Conservation (phyloP, 2,797 vertebrate species). For the Melanotaenia trifasciata region DNA sequence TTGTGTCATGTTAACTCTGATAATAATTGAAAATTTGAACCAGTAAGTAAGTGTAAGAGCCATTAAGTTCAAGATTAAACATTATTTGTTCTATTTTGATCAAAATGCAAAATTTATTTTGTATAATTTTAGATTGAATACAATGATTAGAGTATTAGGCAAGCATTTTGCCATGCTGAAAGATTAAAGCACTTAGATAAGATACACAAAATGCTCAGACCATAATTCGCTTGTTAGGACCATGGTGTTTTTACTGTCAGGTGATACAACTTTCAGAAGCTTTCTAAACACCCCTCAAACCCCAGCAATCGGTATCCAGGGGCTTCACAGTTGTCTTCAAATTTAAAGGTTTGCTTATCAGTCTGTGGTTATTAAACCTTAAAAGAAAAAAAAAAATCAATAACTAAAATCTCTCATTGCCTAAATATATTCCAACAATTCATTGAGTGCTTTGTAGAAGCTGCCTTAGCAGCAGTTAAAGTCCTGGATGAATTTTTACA, state of each 20-base stretch:
- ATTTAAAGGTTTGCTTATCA: not conserved
- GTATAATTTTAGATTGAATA: not conserved
- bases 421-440: not conserved
- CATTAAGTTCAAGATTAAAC: too few relatives aligned
- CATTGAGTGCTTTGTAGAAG: not conserved
- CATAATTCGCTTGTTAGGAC: slow-evolving; percentile 1
- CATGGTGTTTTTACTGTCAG: not conserved
- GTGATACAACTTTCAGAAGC: slow-evolving; percentile 9
- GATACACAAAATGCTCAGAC: not conserved
- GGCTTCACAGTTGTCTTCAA: not conserved
- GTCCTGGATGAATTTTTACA: not conserved
- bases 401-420: not conserved
- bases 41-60: too few relatives aligned
- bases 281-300: slow-evolving; percentile 3
- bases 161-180: not conserved
- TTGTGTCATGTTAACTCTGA: slow-evolving; percentile 26
- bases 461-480: not conserved
- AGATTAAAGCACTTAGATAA: not conserved
- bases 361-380: not conserved
- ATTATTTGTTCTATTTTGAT: not conserved
- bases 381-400: not conserved
- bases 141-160: not conserved
- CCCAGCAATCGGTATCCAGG: not conserved
- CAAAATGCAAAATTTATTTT: not conserved
- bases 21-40: too few relatives aligned